These are phyloP conservation scores for Sprattus sprattus DNA, from an alignment of 2,113 vertebrate genomes.

Conservation along the genomic window DNA sequence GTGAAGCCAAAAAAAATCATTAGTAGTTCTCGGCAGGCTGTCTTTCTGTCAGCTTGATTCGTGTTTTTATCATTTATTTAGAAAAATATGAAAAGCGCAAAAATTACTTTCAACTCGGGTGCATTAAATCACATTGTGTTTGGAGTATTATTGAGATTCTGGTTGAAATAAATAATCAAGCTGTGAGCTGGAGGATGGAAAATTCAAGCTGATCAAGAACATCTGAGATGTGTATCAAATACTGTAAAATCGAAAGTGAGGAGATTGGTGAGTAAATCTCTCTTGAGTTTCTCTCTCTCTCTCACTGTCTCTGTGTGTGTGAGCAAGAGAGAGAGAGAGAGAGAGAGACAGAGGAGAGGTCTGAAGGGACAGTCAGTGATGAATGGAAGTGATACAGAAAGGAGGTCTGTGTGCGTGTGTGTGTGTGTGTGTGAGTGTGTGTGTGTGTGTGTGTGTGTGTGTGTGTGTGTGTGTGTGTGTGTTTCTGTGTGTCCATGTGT, in stretches of 20 bases:
- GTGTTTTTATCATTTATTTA: neutral
- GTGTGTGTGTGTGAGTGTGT: neutral
- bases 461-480: neutral
- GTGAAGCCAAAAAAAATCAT: neutral
- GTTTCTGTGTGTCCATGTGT: neutral
- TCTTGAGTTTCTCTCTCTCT: neutral
- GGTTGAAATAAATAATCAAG: neutral
- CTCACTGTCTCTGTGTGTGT: neutral
- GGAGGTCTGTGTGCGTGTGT: neutral
- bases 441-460: neutral
- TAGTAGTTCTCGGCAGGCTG: neutral
- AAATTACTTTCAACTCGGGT: too few relatives aligned
- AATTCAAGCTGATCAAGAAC: neutral
- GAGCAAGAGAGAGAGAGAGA: neutral
- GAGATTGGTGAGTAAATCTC: neutral
- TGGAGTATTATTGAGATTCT: neutral
- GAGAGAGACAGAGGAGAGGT: neutral
- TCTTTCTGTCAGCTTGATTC: neutral
- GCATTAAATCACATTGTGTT: neutral
- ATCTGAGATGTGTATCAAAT: neutral
- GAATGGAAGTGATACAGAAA: slow-evolving; percentile 2
- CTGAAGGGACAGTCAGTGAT: neutral
- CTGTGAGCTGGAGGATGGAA: neutral
- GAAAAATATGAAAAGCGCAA: neutral
- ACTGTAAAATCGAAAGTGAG: slow-evolving; percentile 3